Percentiles rank a stretch among this genome's conserved stretches.
Evolutionary conservation across 2,888 invertebrate genomes (phyloP).

Genomic region (Acrobasis suavella): DNA sequence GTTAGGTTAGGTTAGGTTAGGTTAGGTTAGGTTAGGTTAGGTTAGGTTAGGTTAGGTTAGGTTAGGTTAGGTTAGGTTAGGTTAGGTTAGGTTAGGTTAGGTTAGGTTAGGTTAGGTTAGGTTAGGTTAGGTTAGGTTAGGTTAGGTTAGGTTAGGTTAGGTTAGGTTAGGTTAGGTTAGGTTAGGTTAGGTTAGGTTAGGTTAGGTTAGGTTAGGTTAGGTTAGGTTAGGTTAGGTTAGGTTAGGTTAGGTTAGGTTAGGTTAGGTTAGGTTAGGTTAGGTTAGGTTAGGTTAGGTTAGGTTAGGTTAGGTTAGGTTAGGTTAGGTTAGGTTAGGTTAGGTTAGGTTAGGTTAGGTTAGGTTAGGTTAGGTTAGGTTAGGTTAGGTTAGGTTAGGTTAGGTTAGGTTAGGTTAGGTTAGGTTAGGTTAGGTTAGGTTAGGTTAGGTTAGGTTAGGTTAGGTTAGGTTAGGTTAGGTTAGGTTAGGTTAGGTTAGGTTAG

Average conservation of each 20-base stretch:
- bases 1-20: slow-evolving; percentile 34
- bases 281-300: slow-evolving; percentile 26
- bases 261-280: slow-evolving; percentile 27
- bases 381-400: slow-evolving; percentile 10
- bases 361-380: slow-evolving; percentile 21
- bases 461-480: too few relatives aligned
- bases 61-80: slow-evolving; percentile 29
- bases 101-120: slow-evolving; percentile 33
- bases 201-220: slow-evolving; percentile 26
- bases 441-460: too few relatives aligned
- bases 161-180: too few relatives aligned
- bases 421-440: too few relatives aligned
- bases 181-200: slow-evolving; percentile 26
- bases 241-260: slow-evolving; percentile 28
- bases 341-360: slow-evolving; percentile 21
- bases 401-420: too few relatives aligned
- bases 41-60: slow-evolving; percentile 22
- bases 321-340: slow-evolving; percentile 27
- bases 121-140: slow-evolving; percentile 33
- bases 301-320: slow-evolving; percentile 32
- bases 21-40: slow-evolving; percentile 34
- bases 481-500: too few relatives aligned
- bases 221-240: slow-evolving; percentile 23
- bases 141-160: too few relatives aligned
- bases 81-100: slow-evolving; percentile 31